Evolutionary conservation across 2,797 vertebrate genomes (phyloP).

Genomic region (Fistularia tabacaria): DNA sequence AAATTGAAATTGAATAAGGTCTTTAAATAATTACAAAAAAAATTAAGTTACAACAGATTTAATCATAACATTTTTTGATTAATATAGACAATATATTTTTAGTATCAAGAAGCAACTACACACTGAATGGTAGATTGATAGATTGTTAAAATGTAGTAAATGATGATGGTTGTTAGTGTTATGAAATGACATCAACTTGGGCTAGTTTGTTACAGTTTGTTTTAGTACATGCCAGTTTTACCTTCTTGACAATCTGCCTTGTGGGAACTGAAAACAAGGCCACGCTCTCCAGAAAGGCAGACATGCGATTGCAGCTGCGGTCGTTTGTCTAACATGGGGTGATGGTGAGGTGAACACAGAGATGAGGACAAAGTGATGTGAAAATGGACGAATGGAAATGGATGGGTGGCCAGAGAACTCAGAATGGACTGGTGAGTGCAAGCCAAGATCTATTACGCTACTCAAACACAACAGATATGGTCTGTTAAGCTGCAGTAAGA

Average conservation of each 20-base stretch:
- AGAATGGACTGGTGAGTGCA: slow-evolving; percentile 29
- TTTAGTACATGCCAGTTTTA: slow-evolving; percentile 67
- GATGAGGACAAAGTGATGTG: slow-evolving; percentile 63
- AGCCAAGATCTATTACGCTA: slow-evolving; percentile 19
- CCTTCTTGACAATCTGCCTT: slow-evolving; percentile 86
- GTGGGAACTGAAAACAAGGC: slow-evolving; percentile 77
- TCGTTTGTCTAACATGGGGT: slow-evolving; percentile 80
- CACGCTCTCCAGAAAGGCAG: slow-evolving; percentile 85
- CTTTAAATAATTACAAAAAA: no score
- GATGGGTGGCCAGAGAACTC: slow-evolving; percentile 31
- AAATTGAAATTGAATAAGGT: no score
- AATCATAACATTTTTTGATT: no score
- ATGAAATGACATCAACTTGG: slow-evolving; percentile 22
- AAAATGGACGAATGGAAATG: slow-evolving; percentile 51
- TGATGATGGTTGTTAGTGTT: slow-evolving; percentile 33
- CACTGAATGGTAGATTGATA: neutral
- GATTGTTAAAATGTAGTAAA: slow-evolving; percentile 21
- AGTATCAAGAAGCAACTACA: neutral
- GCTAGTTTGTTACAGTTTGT: slow-evolving; percentile 31
- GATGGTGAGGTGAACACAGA: slow-evolving; percentile 66
- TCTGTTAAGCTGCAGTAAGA: slow-evolving; percentile 23
- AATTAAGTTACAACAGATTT: no score
- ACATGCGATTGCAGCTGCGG: slow-evolving; percentile 84
- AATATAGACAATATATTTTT: no score
- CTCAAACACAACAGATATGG: slow-evolving; percentile 16